Evolutionary conservation across 92 coral and sea anemone genomes (phyloP), one percentile per base, ranked within the genome.

Genomic region (Parazoanthus darwini): DNA sequence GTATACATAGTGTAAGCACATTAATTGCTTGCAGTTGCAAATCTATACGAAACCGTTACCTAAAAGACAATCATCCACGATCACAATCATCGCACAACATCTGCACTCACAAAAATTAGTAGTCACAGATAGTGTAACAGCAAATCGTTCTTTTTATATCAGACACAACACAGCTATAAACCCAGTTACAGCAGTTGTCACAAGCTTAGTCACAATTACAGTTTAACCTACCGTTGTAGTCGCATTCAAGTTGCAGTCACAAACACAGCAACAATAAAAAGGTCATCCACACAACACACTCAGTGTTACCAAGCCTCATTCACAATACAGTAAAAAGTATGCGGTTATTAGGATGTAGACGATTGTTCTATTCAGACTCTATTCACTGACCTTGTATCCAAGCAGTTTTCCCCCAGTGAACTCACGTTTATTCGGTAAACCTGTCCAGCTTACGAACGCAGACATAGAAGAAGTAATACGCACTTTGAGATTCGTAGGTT

Each of bases 371-470:
- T 48, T 16, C 80, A 81, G 26, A 20, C 75, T 68, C 23, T 29
- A 25, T 48, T 16, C 80, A 81, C 36, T 59, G 90, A 97, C 99
- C 98, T 95, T 97, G 90, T 97, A 97, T 2, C 99, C 99, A 6
- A 97, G 92, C 14, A 97, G 88, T 79, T 92, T 97, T 75, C 99
- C 99, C 6, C 97, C 93, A 10, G 90, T 86, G 26, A 93, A 25
- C 51, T 90, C 92, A 51, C 97, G 91, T 29, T 66, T 89, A 75
- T 92, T 82, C 5, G 91, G 78, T 39, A 97, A 90, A 2, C 95
- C 92, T 5, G 96, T 93, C 99, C 99, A 97, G 16, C 94, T 97
- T 48, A 96, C 99, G 22, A 90, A 82, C 3, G 99, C 99, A 58
- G 97, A 94, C 0, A 93, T 92, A 22, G 98, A 91, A 18, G 98